Conservation (phyloP, 2,113 vertebrate species). For the Probosciger aterrimus region DNA sequence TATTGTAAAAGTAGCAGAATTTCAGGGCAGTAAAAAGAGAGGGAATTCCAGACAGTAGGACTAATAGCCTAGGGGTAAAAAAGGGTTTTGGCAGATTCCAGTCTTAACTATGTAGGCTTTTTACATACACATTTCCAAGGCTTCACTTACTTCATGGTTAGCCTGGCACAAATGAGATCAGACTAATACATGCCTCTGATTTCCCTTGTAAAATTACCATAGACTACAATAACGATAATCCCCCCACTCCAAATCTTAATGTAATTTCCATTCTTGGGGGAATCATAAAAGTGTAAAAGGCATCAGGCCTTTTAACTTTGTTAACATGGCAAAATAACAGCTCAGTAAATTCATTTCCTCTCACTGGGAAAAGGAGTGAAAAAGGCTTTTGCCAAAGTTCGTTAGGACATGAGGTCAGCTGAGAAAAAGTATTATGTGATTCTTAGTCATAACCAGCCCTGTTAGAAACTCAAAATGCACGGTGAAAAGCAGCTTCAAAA, state of each 20-base stretch:
- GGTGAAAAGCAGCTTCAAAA: background rate
- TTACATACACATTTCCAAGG: background rate
- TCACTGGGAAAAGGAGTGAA: background rate
- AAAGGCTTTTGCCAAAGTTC: background rate
- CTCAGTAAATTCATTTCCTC: background rate
- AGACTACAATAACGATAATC: background rate
- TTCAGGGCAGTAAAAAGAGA: background rate
- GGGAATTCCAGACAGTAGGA: slow-evolving; percentile 44
- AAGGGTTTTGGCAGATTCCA: background rate
- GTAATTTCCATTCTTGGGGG: background rate
- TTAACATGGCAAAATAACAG: background rate
- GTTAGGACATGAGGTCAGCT: background rate
- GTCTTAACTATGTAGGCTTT: background rate
- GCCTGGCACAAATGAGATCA: background rate
- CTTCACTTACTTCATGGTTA: background rate
- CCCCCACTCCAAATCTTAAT: background rate
- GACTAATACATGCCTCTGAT: background rate
- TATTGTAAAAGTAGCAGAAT: slow-evolving; percentile 14
- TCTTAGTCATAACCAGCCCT: background rate
- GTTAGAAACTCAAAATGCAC: background rate
- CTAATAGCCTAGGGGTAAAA: background rate
- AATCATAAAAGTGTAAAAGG: background rate
- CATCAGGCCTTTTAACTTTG: background rate
- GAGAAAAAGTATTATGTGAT: background rate
- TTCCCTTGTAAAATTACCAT: background rate